Evolutionary conservation across 2,888 invertebrate species (phyloP), one percentile per base, ranked within the genome.

Genomic region (Tetragnatha montana): DNA sequence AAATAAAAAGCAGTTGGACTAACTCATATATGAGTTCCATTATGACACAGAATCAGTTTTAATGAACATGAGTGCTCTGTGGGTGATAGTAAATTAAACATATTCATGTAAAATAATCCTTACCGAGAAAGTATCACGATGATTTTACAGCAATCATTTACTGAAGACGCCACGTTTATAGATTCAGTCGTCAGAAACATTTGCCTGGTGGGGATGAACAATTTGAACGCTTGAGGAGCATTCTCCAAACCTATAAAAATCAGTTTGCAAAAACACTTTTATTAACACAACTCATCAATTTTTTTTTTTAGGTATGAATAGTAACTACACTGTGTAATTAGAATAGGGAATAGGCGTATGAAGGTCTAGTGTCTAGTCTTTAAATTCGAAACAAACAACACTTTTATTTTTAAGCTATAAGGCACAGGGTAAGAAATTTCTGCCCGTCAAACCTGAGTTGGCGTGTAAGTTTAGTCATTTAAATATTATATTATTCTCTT

Each of bases 91-190:
- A 35, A 4, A 4, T 35, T 35, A 35, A 2, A 35, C 35, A 35
- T 35, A 35, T 35, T 35, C 4, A 4, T 35, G 35, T 35, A 35
- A 35, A 35, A 35, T 35, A 35, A 35, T 35, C 35, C 76, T 83
- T 76, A 83, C 83, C 68, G 75, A 1, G 83, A 49, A 0, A 83
- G 69, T 19, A 83, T 17, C 14, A 83, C 76, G 7, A 83, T 75
- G 8, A 83, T 60, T 68, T 83, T 83, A 47, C 83, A 69, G 6
- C 83, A 75, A n/a, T 83, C 83, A 0, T 17, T 21, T 0, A 83
- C 3, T 3, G 75, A 68, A 0, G 83, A 83, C n/a, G 75, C 68
- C 6, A 76, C 49, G 12, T 76, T 68, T 6, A 76, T 8, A 1
- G 83, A 19, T 4, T 74, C 35, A 12, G 50, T 35, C 4, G 75